These are phyloP conservation scores for Patella vulgata DNA, from an alignment of 1,140 invertebrate genomes.

Conservation along the genomic window DNA sequence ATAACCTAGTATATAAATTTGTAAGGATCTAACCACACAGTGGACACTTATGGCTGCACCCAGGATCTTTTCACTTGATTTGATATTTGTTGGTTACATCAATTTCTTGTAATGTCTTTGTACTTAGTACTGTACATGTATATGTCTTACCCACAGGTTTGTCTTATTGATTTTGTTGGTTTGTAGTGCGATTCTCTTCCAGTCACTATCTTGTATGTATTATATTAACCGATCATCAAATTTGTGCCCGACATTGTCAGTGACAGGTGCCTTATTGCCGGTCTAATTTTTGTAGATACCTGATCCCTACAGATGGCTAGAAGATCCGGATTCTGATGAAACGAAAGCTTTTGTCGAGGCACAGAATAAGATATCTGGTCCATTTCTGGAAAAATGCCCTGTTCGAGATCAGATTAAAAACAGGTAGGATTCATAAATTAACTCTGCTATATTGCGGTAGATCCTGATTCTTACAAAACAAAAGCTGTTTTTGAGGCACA, in stretches of 20 bases:
- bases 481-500: conserved; percentile 91
- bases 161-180: too few relatives aligned
- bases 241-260: too few relatives aligned
- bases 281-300: conserved; percentile 72
- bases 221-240: neutral
- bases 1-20: too few relatives aligned
- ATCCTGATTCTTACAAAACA: conserved; percentile 92
- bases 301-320: conserved; percentile 97
- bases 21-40: too few relatives aligned
- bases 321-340: conserved; percentile 93
- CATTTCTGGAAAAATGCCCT: conserved; percentile 84
- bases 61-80: too few relatives aligned
- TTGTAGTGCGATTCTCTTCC: neutral
- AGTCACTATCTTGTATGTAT: neutral
- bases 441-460: conserved; percentile 72
- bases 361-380: conserved; percentile 89
- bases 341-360: conserved; percentile 91
- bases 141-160: neutral
- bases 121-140: too few relatives aligned
- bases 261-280: neutral
- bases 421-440: conserved; percentile 32
- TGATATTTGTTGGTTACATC: too few relatives aligned
- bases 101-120: too few relatives aligned
- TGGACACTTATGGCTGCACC: too few relatives aligned
- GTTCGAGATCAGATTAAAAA: conserved; percentile 71